Conservation (phyloP, 2,113 vertebrate species). For the Tragulus kanchil region DNA sequence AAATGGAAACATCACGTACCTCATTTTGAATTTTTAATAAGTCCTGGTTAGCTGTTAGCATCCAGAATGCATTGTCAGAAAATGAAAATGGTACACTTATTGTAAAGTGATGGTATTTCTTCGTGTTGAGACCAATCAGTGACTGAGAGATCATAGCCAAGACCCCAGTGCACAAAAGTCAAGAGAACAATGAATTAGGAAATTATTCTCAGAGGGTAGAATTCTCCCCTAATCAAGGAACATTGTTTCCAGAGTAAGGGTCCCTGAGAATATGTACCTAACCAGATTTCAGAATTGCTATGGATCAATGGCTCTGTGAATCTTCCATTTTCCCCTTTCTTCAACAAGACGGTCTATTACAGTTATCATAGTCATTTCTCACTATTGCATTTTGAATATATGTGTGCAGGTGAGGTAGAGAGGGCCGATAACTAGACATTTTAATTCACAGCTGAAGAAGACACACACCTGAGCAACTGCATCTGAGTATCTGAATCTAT, state of each 20-base stretch:
- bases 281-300: constrained; percentile 8
- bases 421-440: not conserved
- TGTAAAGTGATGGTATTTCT: not conserved
- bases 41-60: not conserved
- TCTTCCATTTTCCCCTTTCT: not conserved
- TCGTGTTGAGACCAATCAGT: not conserved
- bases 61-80: not conserved
- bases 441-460: not conserved
- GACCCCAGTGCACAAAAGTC: not conserved
- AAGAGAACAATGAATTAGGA: not conserved
- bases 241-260: not conserved
- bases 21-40: not conserved
- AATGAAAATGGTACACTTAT: not conserved
- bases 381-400: not conserved
- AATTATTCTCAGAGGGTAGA: not conserved
- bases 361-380: not conserved
- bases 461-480: not conserved
- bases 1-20: not conserved
- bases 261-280: not conserved
- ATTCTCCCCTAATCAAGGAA: not conserved
- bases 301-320: not conserved
- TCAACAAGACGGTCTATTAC: not conserved
- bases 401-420: not conserved
- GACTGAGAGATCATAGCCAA: not conserved
- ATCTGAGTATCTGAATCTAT: not conserved